Base-by-base conservation (phyloP, 2,888 invertebrate species). In the Drosophila meridiana region DNA sequence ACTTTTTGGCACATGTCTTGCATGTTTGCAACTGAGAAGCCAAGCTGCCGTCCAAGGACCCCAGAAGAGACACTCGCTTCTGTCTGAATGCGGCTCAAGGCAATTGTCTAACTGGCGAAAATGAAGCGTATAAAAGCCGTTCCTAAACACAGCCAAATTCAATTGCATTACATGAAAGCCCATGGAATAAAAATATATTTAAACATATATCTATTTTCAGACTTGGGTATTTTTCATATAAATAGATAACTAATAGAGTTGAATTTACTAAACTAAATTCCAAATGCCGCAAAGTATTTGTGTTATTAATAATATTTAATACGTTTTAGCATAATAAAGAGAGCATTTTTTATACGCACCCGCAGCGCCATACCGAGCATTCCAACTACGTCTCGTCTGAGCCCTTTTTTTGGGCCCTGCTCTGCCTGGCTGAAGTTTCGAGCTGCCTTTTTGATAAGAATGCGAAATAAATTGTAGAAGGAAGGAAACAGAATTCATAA, bases 1-100 rank as follows among this genome's bases (percentile, higher is more conserved):
- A 89, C 87, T 87, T 86, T 88, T 80, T 87, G 89, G 87, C 87
- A 87, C 89, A 87, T 87, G 87, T 83, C 87, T 89, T 83, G 87
- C 73, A 78, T 87, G 84, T 78, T 84, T 86, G 80, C 76, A 80
- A 72, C 70, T 74, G 69, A 61, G 64, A 60, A 58, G 78, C 69
- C 68, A 60, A 58, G 78, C 69, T 69, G 69, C 62, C 65, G 57
- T 69, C 67, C 78, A 69, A 65, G 48, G 52, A 69, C 80, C 64
- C 60, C 70, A 69, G 14, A 38, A 36, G 62, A 70, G 43, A 59
- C 59, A 75, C 75, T 64, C 69, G 67, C 68, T 80, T 28, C 13
- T 64, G 66, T 64, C 59, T 80, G 66, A 57, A 50, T 71, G 69
- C 80, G 72, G 80, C 59, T 77, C 66, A 53, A 53, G 78, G 69